These are phyloP conservation scores for Balearica regulorum DNA, from an alignment of 2,797 vertebrate species.

Conservation along the genomic window DNA sequence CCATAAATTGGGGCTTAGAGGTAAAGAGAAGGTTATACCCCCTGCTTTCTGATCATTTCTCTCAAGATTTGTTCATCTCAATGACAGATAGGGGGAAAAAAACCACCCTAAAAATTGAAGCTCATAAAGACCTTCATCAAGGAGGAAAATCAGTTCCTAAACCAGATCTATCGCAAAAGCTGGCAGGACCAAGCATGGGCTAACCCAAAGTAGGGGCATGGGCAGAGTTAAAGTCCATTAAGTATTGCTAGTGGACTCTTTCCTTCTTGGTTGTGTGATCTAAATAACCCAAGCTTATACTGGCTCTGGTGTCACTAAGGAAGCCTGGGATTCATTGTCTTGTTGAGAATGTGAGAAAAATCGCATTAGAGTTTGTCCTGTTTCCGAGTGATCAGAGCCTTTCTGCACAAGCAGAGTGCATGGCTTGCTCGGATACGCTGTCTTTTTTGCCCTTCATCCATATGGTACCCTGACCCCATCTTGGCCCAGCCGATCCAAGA, in stretches of 20 bases:
- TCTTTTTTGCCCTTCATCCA: slow-evolving; percentile 56
- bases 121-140: neutral
- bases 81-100: neutral
- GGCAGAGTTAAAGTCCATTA: neutral
- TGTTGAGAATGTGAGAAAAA: neutral
- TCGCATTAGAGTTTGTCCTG: neutral
- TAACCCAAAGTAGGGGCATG: neutral
- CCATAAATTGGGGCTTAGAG: neutral
- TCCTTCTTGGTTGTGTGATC: neutral
- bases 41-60: neutral
- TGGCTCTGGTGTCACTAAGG: neutral
- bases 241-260: neutral
- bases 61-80: neutral
- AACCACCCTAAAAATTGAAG: neutral
- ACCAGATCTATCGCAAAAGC: neutral
- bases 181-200: neutral
- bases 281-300: neutral
- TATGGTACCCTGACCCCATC: slow-evolving; percentile 45
- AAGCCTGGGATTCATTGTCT: neutral
- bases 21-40: neutral
- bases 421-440: neutral
- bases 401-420: neutral
- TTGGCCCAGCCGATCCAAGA: slow-evolving; percentile 31
- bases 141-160: neutral
- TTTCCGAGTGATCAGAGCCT: neutral